These are phyloP conservation scores for Hemitrygon akajei DNA, from an alignment of 2,797 vertebrate genomes.

Conservation along the genomic window DNA sequence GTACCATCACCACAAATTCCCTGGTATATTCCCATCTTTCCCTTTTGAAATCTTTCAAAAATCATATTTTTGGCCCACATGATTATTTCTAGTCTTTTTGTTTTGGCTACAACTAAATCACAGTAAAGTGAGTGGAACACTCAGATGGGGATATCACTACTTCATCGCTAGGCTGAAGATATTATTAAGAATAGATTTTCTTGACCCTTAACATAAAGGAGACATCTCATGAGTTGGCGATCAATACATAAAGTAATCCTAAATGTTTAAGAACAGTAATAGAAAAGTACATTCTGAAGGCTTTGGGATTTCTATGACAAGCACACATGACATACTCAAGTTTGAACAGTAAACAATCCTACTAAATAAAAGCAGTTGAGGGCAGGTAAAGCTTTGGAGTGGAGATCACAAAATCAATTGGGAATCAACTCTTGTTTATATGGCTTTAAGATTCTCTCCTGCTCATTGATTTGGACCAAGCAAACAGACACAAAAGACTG, in stretches of 20 bases:
- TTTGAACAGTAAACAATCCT: not conserved
- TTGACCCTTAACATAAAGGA: not conserved
- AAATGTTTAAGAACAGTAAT: not conserved
- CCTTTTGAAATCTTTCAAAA: not conserved
- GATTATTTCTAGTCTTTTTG: not conserved
- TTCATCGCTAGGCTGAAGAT: not conserved
- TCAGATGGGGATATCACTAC: not conserved
- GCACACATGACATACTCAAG: not conserved
- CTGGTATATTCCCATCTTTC: not conserved
- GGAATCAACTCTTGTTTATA: not conserved
- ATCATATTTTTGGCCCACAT: not conserved
- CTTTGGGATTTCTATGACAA: constrained; percentile 11
- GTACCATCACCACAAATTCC: not conserved
- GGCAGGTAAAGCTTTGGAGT: not conserved
- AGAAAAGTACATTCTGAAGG: not conserved
- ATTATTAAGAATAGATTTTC: constrained; percentile 21
- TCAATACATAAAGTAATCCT: not conserved
- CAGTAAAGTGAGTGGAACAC: not conserved
- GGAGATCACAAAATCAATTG: not conserved
- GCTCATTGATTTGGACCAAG: too few relatives aligned
- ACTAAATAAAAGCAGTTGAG: not conserved
- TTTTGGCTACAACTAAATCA: not conserved
- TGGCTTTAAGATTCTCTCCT: too few relatives aligned
- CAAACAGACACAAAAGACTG: too few relatives aligned
- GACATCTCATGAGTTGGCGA: not conserved